Percentiles rank a stretch among this genome's conserved stretches.
Evolutionary conservation across 2,113 vertebrate genomes (phyloP).

Genomic region (Rhegmatorhina hoffmannsi): DNA sequence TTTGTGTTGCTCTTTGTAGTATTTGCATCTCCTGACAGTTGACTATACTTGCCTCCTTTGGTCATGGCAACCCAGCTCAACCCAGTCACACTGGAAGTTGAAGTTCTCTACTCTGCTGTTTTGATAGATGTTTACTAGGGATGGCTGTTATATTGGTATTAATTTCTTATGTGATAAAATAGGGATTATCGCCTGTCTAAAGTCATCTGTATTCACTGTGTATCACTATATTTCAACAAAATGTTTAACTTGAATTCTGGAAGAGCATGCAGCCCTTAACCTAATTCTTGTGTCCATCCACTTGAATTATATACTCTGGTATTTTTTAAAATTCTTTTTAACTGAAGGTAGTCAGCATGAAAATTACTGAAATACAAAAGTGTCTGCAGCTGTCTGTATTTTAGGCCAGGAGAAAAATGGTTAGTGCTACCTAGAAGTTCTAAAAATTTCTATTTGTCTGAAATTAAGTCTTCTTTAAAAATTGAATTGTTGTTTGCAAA

Average conservation of each 20-base stretch:
- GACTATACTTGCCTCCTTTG: not conserved
- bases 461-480: not conserved
- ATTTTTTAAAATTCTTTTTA: not conserved
- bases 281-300: not conserved
- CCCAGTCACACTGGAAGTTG: not conserved
- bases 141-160: not conserved
- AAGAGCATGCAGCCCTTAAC: not conserved
- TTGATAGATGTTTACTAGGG: not conserved
- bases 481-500: not conserved
- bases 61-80: not conserved
- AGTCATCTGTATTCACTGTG: not conserved
- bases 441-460: not conserved
- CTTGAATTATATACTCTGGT: not conserved
- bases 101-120: not conserved
- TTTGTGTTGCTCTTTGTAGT: not conserved
- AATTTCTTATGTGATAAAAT: not conserved
- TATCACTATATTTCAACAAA: not conserved
- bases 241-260: not conserved
- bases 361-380: not conserved
- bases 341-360: not conserved
- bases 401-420: not conserved
- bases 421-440: not conserved
- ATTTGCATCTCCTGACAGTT: not conserved
- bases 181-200: not conserved
- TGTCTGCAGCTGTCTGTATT: not conserved